phyloP scores from a whole-genome alignment of 1,140 invertebrate genomes.

The Limonius californicus region DNA sequence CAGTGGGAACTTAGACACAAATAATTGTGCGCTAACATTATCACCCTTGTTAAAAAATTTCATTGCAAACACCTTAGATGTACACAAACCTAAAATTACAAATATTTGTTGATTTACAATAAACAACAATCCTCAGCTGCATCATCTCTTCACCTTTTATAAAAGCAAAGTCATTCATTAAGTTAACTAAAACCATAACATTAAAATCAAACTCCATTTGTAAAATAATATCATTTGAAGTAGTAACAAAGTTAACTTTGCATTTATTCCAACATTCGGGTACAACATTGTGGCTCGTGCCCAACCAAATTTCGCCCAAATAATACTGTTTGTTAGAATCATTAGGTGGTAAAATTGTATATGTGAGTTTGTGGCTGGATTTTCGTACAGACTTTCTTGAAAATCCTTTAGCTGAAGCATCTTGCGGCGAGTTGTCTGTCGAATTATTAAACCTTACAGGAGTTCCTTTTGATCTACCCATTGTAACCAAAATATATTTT shows the following conservation, averaged over 20 bases:
- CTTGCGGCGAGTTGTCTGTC: no score
- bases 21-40: constrained; percentile 24
- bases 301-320: not conserved
- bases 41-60: constrained; percentile 15
- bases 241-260: not conserved
- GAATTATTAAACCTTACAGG: no score
- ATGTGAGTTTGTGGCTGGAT: not conserved
- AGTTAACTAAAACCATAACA: not conserved
- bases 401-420: no score
- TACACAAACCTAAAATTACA: constrained; percentile 19
- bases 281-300: not conserved
- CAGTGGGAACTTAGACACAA: constrained; percentile 33
- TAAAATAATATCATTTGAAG: not conserved
- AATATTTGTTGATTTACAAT: no score
- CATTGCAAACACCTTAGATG: constrained; percentile 24
- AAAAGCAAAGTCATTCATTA: not conserved
- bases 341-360: not conserved
- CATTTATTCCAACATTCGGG: not conserved
- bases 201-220: not conserved
- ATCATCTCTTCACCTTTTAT: not conserved
- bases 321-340: not conserved
- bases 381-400: no score
- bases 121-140: no score
- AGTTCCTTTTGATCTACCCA: no score
- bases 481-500: no score